These are phyloP conservation scores for Batillaria attramentaria DNA, from an alignment of 1,140 invertebrate genomes.

Conservation along the genomic window DNA sequence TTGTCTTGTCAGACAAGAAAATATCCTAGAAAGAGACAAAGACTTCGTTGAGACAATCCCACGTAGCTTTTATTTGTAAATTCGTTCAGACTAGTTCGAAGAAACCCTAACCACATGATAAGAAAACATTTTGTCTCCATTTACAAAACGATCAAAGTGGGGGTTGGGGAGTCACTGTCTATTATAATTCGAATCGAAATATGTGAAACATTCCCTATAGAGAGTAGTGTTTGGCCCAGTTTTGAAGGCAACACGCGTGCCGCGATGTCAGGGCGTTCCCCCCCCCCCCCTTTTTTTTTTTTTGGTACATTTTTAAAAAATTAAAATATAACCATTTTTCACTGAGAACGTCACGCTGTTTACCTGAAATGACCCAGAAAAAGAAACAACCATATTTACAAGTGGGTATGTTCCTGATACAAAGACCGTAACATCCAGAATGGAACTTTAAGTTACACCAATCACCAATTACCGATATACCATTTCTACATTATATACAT, in stretches of 20 bases:
- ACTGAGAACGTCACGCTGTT: no score
- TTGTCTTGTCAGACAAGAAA: no score
- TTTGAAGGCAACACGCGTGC: not conserved
- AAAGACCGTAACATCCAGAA: not conserved
- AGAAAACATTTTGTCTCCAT: constrained; percentile 44
- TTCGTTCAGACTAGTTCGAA: no score
- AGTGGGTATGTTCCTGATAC: not conserved
- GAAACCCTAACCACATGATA: no score
- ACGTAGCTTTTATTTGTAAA: no score
- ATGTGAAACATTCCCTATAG: constrained; percentile 55
- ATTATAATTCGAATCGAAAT: constrained; percentile 37
- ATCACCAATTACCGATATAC: not conserved
- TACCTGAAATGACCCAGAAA: no score
- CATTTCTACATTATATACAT: not conserved
- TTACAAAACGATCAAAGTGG: constrained; percentile 50
- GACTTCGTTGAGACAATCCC: no score
- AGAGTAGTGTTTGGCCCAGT: constrained; percentile 46
- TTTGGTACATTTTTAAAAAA: not conserved
- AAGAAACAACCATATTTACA: not conserved
- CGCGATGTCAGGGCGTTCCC: no score
- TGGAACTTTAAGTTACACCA: not conserved
- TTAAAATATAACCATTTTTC: not conserved
- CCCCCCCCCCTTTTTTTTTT: no score
- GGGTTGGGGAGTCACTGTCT: constrained; percentile 42
- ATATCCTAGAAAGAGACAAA: no score